Evolutionary conservation across 1,140 invertebrate species (phyloP), one percentile per base, ranked within the genome.

Genomic region (Paraescarpia echinospica): DNA sequence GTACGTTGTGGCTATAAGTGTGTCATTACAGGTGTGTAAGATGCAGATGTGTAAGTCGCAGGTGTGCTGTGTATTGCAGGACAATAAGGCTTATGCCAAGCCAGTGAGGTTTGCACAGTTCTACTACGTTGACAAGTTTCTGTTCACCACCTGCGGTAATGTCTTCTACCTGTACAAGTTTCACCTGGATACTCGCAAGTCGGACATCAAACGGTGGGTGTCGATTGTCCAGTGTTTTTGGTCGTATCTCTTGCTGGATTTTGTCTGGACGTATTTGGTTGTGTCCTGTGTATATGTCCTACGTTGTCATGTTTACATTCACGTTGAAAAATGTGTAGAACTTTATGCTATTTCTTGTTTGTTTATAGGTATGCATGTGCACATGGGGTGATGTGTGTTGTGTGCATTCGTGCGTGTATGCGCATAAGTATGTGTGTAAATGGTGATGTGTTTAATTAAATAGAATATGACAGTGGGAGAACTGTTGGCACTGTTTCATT

Each of bases 91-190:
- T 1, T 96, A 95, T 90, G 92, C 92, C 33, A 95, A 95, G 91
- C 95, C 95, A 92, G 94, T 96, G 14, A 94, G 94, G 22, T 93
- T 94, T 94, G 95, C 94, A 31, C 95, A 96, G 93, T 96, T 96
- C 94, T 96, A 95, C 93, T 96, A 96, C 93, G 94, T 96, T 94
- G 96, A 96, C 93, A 95, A 95, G 91, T 96, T 96, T 93, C 94
- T 96, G 22, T 90, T 96, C 9, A 27, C 96, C 41, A 94, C 95
- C 35, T 94, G 94, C 90, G 96, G 95, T 48, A 95, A 95, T 92
- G 92, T 91, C 34, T 91, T 96, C 35, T 95, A 94, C 92, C 91
- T 96, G 93, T 96, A 96, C 94, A 96, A 96, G 93, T 96, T 96
- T 92, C 92, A 94, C 89, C 91, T 96, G 48, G 95, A 96, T 92